Evolutionary conservation across 2,888 invertebrate species (phyloP), one percentile per base, ranked within the genome.

Genomic region (Eristalis arbustorum): DNA sequence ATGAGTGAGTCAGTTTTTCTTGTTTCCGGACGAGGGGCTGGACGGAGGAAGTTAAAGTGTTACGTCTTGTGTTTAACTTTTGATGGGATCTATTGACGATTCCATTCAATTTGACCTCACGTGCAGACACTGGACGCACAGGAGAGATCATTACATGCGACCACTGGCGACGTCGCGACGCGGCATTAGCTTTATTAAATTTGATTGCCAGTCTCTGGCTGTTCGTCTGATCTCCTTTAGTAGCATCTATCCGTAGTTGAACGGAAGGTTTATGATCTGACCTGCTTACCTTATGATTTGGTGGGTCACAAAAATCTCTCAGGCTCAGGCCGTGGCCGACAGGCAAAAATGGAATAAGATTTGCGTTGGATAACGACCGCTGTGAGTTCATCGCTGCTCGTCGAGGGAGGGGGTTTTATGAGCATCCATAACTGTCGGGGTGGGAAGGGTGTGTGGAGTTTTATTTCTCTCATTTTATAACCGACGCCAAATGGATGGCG

Each of bases 1-100:
- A 85, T 85, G 81, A 81, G 73, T 69, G 42, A 49, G 49, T 49
- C 49, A 49, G 62, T 62, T 25, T 18, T 13, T 18, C 8, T 49
- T 49, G 18, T 18, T 49, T 2, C 49, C 49, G 2, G 14, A n/a
- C 13, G 14, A n/a, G 2, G 1, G 4, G 4, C 5, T 18, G n/a
- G 6, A n/a, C 6, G n/a, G 0, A 31, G 49, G 8, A 18, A 18
- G 31, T 8, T 18, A 49, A 18, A 49, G 49, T 18, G 49, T 18
- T 18, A 49, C 49, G 49, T 49, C 49, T 49, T 49, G 49, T 49
- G 18, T 49, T 49, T 49, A 18, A 49, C 49, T 49, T 49, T 49
- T 49, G 49, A 49, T 49, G 49, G 8, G 18, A 49, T 49, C 49
- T 8, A 49, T 18, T 49, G 18, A 18, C 18, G 1, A 49, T 49